Conservation (phyloP, 2,113 vertebrate species). For the Willisornis vidua region DNA sequence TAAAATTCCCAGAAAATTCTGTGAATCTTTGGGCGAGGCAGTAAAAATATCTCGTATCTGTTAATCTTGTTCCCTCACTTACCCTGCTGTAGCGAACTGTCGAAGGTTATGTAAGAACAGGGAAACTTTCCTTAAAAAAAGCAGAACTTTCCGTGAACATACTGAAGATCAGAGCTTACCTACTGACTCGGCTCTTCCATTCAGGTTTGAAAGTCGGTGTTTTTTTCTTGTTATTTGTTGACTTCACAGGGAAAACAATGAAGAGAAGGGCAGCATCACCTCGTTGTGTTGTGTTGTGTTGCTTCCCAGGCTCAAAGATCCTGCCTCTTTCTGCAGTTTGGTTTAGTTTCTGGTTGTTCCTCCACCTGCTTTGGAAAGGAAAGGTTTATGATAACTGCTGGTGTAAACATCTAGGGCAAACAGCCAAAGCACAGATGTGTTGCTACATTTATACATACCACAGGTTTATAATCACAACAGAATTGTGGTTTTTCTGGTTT, state of each 20-base stretch:
- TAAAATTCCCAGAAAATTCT: constrained; percentile 66
- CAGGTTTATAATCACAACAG: not conserved
- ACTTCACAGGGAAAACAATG: not conserved
- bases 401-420: not conserved
- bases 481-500: not conserved
- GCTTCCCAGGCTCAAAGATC: not conserved
- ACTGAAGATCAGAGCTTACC: not conserved
- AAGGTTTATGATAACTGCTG: not conserved
- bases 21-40: constrained; percentile 42
- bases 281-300: rapidly evolving
- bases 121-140: constrained; percentile 32
- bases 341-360: not conserved
- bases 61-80: constrained; percentile 65
- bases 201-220: not conserved
- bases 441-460: not conserved
- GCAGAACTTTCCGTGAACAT: not conserved
- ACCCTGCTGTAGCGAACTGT: constrained; percentile 8
- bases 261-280: not conserved
- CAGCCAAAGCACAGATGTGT: not conserved
- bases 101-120: constrained; percentile 40
- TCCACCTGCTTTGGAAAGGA: not conserved
- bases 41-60: constrained; percentile 55
- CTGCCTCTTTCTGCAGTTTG: not conserved
- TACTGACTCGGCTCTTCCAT: not conserved
- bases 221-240: not conserved